Evolutionary conservation across 1,140 invertebrate genomes (phyloP), one percentile per base, ranked within the genome.

Genomic region (Drosophila pallidifrons): DNA sequence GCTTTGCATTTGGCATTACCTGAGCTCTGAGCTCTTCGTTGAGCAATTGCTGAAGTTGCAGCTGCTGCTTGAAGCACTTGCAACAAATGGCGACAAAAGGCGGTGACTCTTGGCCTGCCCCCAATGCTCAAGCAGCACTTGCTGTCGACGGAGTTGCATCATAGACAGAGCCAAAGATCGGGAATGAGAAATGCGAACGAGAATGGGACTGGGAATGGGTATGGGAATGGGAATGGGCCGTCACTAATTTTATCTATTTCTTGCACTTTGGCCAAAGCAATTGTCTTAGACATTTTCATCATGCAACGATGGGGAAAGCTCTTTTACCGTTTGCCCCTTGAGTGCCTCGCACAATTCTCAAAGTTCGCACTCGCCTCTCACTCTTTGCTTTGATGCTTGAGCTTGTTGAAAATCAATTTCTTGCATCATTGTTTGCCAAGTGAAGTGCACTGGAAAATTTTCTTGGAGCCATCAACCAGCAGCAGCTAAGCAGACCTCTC

Each of bases 401-500:
- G 82, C 88, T 91, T 91, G 88, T 91, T 91, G 88, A 91, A 91
- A 91, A 91, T 91, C 88, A 91, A 91, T 91, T 91, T 91, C 88
- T 87, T 91, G 88, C 88, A 91, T 91, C 88, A 91, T 91, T 91
- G 88, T 91, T 91, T 91, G 88, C 82, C 80, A 88, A 88, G 88
- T 91, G 88, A 91, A 91, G 88, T 91, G 88, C 88, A 88, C 88
- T 91, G 88, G 88, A 91, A 91, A 91, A 91, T 91, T 91, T 83
- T 83, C 77, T 81, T 75, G 41, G 61, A 85, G 70, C 81, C 82
- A 81, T 64, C 81, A 61, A 52, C 47, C 30, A 76, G 81, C 77
- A 72, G 80, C 77, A 72, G 80, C 28, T 55, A 35, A 55, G 51
- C 20, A 65, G 35, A 51, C 25, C 41, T 25, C 47, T 15, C 43